These are phyloP conservation scores for Oscheius sp. DNA, from an alignment of 2,888 invertebrate genomes.

Conservation along the genomic window DNA sequence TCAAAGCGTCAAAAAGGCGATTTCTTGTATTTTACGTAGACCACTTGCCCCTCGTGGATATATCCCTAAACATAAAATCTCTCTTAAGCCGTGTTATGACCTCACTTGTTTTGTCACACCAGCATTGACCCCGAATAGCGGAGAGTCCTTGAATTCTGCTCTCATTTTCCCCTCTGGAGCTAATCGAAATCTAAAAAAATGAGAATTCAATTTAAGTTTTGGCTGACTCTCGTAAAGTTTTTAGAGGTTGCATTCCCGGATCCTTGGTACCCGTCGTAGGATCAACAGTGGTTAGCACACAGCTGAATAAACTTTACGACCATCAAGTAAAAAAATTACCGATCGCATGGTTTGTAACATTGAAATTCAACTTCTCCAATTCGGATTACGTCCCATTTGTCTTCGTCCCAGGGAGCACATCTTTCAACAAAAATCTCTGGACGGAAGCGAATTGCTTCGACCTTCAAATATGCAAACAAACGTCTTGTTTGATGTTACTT, in stretches of 20 bases:
- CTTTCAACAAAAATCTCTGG: constrained; percentile 45
- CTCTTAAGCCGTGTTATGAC: not conserved
- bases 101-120: constrained; percentile 34
- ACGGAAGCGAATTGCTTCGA: constrained; percentile 42
- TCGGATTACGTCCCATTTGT: constrained; percentile 45
- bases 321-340: constrained; percentile 19
- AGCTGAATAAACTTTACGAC: constrained; percentile 27
- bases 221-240: constrained; percentile 31
- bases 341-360: constrained; percentile 46
- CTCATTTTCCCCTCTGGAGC: constrained; percentile 49
- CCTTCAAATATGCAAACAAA: constrained; percentile 26
- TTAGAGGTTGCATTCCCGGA: constrained; percentile 40
- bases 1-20: constrained; percentile 32
- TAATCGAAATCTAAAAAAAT: constrained; percentile 37
- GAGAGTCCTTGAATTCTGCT: constrained; percentile 36
- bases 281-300: constrained; percentile 45
- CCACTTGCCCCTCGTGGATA: constrained; percentile 48
- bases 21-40: constrained; percentile 44
- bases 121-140: constrained; percentile 48
- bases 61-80: constrained; percentile 30
- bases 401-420: constrained; percentile 47
- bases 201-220: not conserved
- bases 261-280: constrained; percentile 42
- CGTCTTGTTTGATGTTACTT: constrained; percentile 26
- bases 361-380: constrained; percentile 46